Evolutionary conservation across 2,797 vertebrate species (phyloP), one percentile per base, ranked within the genome.

Genomic region (Alectoris magna): DNA sequence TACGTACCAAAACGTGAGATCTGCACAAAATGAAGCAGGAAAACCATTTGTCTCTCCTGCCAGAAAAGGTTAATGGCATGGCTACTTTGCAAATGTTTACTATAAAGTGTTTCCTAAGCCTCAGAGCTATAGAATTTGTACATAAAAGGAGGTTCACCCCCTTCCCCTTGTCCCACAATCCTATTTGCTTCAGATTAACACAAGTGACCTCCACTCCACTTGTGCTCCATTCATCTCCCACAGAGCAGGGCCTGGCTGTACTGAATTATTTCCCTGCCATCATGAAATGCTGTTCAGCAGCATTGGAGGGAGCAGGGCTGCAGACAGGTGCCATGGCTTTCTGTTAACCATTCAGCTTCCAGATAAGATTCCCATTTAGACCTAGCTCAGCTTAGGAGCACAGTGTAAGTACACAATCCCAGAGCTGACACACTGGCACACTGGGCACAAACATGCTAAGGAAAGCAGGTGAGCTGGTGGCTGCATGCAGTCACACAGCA

Each of bases 141-240:
- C 46, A 88, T 91, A 94, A 95, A 95, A 92, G 77, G 78, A 88
- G 75, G 72, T 74, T 91, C 38, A 0, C 82, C 82, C 87, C 92
- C 68, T 92, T 92, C 19, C 69, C 70, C 71, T 43, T 76, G 77
- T 73, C 91, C 79, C 79, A 94, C 93, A 93, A 59, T 90, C 71
- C 90, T 94, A 69, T 95, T 95, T 95, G 77, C 89, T 95, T 95
- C 90, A 94, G 89, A 94, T 96, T 95, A 96, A 91, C 89, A 88
- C 5, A 2, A 92, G 63, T 93, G 93, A 96, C 93, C 92, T 92
- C 94, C 56, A 1, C 93, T 91, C 91, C 87, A 83, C 93, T 95
- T 74, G 80, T 66, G 46, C 62, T 77, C 79, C 94, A 94, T 95
- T 95, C 91, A 94, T 14, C 18, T 26, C 85, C 62, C 83, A 83